Conservation (phyloP, 2,888 invertebrate species). For the Hydroisotoma schaefferi region DNA sequence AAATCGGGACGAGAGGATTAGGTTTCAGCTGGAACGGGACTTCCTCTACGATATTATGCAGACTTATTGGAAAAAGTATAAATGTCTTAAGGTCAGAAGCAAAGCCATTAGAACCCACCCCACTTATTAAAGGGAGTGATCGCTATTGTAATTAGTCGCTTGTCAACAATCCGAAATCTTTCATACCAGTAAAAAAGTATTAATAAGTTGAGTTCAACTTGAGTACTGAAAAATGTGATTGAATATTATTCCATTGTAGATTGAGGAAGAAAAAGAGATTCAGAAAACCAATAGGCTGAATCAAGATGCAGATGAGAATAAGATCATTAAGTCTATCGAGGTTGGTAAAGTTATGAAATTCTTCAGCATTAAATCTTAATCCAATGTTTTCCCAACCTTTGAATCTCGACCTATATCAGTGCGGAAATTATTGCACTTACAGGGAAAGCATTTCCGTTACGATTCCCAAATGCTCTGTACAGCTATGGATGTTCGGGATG, state of each 20-base stretch:
- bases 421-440: background rate
- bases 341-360: conserved; percentile 10
- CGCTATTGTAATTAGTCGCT: no score
- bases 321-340: conserved; percentile 40
- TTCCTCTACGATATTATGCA: conserved; percentile 33
- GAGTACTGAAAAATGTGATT: no score
- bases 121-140: no score
- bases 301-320: conserved; percentile 41
- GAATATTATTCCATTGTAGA: conserved; percentile 13
- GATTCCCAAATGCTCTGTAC: conserved; percentile 37
- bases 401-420: background rate
- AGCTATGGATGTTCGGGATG: conserved; percentile 39
- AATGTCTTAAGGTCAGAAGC: conserved; percentile 23
- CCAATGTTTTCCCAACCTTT: background rate
- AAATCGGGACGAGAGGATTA: conserved; percentile 36
- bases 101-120: no score
- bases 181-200: no score
- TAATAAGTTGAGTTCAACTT: no score
- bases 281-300: conserved; percentile 32
- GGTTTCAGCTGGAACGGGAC: conserved; percentile 44
- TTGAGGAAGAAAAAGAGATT: conserved; percentile 26
- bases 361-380: no score
- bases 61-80: conserved; percentile 23
- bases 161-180: no score
- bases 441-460: conserved; percentile 44